phyloP scores from a whole-genome alignment of 2,113 vertebrate genomes.

The Mustela nigripes region DNA sequence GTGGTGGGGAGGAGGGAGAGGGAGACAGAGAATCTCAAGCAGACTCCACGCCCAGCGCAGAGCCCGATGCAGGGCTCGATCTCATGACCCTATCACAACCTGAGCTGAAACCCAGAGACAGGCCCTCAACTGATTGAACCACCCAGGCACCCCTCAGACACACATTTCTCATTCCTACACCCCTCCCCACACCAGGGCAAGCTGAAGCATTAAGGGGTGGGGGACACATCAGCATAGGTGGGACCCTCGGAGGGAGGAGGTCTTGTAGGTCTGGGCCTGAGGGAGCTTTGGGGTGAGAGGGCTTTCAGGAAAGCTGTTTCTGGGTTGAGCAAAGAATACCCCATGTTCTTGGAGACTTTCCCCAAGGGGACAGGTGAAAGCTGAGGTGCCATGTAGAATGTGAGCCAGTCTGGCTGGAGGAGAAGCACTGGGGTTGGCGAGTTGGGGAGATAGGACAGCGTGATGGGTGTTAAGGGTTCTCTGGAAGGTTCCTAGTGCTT shows the following conservation, averaged over 20 bases:
- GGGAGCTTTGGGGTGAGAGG: neutral
- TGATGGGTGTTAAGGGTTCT: neutral
- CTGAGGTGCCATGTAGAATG: neutral
- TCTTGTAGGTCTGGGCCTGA: neutral
- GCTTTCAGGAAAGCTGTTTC: slow-evolving; percentile 28
- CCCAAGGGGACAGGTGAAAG: neutral
- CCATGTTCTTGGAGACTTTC: slow-evolving; percentile 20
- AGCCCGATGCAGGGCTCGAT: neutral
- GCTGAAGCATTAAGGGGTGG: neutral
- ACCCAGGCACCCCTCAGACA: neutral
- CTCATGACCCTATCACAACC: neutral
- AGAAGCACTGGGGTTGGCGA: neutral
- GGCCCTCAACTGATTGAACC: neutral
- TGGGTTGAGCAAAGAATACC: neutral
- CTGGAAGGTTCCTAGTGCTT: neutral
- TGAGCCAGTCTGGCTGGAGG: neutral
- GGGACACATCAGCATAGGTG: neutral
- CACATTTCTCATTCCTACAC: neutral
- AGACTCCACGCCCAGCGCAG: neutral
- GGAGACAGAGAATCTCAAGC: neutral
- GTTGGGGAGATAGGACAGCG: neutral
- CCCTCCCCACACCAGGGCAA: neutral
- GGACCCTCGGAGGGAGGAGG: neutral
- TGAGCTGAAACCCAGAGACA: neutral
- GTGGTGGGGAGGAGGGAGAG: neutral